Conservation (phyloP, 2,888 invertebrate species). For the Apantesis nais region DNA sequence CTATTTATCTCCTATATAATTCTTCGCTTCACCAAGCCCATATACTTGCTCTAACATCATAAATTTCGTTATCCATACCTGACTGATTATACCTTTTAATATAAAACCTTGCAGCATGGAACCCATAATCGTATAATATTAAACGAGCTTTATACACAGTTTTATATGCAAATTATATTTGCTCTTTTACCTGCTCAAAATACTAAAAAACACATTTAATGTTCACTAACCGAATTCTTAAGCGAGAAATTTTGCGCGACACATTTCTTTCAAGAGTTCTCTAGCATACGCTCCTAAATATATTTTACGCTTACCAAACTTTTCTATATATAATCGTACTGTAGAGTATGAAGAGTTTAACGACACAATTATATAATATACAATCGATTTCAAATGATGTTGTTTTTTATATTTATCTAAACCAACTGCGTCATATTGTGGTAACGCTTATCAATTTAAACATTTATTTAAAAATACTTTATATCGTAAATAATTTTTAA, state of each 20-base stretch:
- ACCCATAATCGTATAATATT: slow-evolving; percentile 16
- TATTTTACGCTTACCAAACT: slow-evolving; percentile 42
- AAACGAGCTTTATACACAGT: slow-evolving; percentile 14
- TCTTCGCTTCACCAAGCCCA: neutral
- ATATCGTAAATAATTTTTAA: neutral
- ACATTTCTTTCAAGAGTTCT: slow-evolving; percentile 2
- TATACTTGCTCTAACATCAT: neutral
- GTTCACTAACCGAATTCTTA: slow-evolving; percentile 1
- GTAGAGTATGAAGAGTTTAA: too few species aligned
- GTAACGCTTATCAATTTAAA: too few species aligned
- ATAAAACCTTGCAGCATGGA: slow-evolving; percentile 16
- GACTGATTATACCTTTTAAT: slow-evolving; percentile 11
- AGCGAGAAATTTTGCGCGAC: slow-evolving; percentile 6
- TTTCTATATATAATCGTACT: slow-evolving; percentile 44
- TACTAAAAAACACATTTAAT: neutral
- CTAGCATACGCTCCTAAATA: slow-evolving; percentile 41
- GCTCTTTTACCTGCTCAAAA: slow-evolving; percentile 5
- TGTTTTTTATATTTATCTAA: too few species aligned
- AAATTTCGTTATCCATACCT: neutral
- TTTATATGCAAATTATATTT: slow-evolving; percentile 13
- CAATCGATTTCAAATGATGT: too few species aligned
- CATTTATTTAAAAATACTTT: too few species aligned
- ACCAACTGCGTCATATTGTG: too few species aligned
- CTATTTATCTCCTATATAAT: neutral
- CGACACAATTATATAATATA: too few species aligned